phyloP scores from a whole-genome alignment of 2,888 invertebrate species.

The Athalia cordata region DNA sequence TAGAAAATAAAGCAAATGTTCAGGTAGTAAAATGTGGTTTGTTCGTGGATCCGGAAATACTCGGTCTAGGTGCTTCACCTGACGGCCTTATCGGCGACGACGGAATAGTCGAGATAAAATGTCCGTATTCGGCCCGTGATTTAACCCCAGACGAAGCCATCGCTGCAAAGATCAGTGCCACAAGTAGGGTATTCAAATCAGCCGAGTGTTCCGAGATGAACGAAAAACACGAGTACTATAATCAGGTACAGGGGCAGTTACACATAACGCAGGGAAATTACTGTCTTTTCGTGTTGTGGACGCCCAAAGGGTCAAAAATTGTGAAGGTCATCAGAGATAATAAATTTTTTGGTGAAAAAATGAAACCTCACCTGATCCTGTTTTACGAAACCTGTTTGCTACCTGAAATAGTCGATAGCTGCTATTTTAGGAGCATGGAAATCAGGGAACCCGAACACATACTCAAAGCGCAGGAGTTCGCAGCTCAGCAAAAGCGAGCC shows the following conservation, averaged over 20 bases:
- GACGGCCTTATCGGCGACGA: conserved; percentile 56
- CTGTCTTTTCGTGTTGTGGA: conserved; percentile 56
- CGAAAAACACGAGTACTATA: conserved; percentile 49
- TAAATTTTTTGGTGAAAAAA: conserved; percentile 51
- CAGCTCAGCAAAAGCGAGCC: not conserved
- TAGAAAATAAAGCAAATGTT: conserved; percentile 46
- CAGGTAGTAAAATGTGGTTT: conserved; percentile 54
- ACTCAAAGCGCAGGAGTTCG: conserved; percentile 38
- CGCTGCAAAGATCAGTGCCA: not conserved
- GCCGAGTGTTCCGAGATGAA: conserved; percentile 45
- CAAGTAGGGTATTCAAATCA: conserved; percentile 26
- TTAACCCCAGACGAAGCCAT: conserved; percentile 47
- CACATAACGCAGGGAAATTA: conserved; percentile 53
- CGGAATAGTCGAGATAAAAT: conserved; percentile 56
- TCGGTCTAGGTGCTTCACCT: conserved; percentile 54
- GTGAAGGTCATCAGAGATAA: conserved; percentile 51
- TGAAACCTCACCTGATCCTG: conserved; percentile 47
- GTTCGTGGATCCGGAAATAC: conserved; percentile 55
- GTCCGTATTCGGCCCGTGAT: conserved; percentile 50
- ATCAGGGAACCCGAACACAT: conserved; percentile 51
- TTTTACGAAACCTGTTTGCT: conserved; percentile 55
- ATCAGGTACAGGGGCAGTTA: conserved; percentile 56
- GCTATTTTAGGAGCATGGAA: conserved; percentile 47
- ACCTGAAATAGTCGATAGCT: conserved; percentile 57
- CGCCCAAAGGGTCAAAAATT: conserved; percentile 47